Conservation (phyloP, 2,888 invertebrate species). For the Cheilosia pagana region DNA sequence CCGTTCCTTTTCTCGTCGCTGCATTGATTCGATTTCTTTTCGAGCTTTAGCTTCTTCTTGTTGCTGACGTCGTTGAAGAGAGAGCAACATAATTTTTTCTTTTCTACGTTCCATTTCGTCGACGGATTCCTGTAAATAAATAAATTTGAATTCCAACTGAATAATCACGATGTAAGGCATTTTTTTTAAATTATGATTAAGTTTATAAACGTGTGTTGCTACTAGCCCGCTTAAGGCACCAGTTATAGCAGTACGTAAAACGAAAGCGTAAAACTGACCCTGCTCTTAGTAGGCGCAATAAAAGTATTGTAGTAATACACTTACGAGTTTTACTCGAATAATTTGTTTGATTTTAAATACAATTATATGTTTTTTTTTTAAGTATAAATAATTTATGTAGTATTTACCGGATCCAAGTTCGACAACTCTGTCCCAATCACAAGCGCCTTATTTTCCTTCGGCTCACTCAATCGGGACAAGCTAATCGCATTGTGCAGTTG, state of each 20-base stretch:
- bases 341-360: too few relatives aligned
- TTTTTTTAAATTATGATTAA: too few relatives aligned
- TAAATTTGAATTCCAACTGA: too few relatives aligned
- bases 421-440: conserved; percentile 88
- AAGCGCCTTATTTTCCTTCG: conserved; percentile 85
- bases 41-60: conserved; percentile 93
- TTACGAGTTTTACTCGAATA: too few relatives aligned
- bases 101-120: conserved; percentile 97
- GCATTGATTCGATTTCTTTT: conserved; percentile 92
- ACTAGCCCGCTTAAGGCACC: too few relatives aligned
- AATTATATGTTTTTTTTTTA: too few relatives aligned
- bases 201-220: too few relatives aligned
- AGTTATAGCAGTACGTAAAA: too few relatives aligned
- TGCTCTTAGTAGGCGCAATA: too few relatives aligned
- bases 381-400: neutral
- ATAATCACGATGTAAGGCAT: too few relatives aligned
- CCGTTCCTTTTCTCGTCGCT: conserved; percentile 90
- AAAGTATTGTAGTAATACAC: too few relatives aligned
- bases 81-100: conserved; percentile 94
- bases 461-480: conserved; percentile 77
- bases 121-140: conserved; percentile 87
- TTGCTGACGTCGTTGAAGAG: conserved; percentile 94
- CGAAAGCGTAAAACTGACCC: too few relatives aligned
- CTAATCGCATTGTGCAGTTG: conserved; percentile 78
- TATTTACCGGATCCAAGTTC: conserved; percentile 88